Conservation (phyloP, 2,113 vertebrate genomes). For the Cyanoderma ruficeps region DNA sequence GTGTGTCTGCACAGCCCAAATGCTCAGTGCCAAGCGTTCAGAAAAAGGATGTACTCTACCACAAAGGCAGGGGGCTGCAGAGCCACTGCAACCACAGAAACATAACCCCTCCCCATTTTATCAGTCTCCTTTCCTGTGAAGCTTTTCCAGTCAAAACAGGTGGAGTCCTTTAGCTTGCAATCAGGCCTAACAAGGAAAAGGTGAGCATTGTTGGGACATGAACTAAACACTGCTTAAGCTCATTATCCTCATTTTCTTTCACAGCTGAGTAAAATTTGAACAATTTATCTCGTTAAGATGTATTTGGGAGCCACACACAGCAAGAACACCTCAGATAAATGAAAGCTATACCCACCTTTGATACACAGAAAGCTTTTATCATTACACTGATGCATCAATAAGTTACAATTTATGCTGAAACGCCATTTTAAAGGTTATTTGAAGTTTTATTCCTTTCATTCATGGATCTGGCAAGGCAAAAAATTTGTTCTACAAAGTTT, state of each 20-base stretch:
- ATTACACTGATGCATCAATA: rapidly evolving
- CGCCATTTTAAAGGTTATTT: background rate
- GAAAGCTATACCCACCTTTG: background rate
- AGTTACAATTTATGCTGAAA: background rate
- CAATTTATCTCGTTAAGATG: background rate
- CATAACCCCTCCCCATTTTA: rapidly evolving
- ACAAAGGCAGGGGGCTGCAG: background rate
- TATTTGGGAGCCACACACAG: background rate
- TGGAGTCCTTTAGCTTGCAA: background rate
- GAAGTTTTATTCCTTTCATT: background rate
- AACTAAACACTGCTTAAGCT: background rate
- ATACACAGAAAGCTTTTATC: background rate
- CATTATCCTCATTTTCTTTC: rapidly evolving
- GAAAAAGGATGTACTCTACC: rapidly evolving
- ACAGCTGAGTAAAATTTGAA: background rate
- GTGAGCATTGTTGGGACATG: rapidly evolving
- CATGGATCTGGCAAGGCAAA: background rate
- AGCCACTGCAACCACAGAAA: background rate
- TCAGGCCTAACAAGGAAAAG: background rate
- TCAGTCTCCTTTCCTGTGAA: too few species aligned
- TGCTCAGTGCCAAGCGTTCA: rapidly evolving
- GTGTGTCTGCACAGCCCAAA: background rate
- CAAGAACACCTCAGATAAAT: background rate
- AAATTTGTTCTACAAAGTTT: background rate
- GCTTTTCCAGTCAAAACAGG: background rate